Percentiles rank a stretch among this genome's conserved stretches.
phyloP scores from a whole-genome alignment of 2,797 vertebrate species.

The Tapirus indicus region DNA sequence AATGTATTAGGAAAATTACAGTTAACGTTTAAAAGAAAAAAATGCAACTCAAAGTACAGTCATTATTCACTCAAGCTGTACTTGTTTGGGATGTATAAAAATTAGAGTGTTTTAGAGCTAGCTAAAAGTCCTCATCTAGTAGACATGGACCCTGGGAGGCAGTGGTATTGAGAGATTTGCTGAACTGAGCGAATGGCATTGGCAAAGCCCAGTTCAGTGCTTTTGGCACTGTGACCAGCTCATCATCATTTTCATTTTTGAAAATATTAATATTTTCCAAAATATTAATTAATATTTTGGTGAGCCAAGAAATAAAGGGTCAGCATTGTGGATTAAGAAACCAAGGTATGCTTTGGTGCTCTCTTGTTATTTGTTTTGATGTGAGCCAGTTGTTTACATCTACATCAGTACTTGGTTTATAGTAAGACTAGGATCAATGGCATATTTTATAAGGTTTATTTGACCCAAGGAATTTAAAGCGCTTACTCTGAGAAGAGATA shows the following conservation, averaged over 20 bases:
- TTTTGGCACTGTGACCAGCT: background rate
- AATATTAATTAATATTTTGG: slow-evolving; percentile 23
- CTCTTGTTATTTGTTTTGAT: background rate
- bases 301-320: background rate
- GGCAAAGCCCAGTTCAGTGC: background rate
- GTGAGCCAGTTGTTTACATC: background rate
- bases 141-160: background rate
- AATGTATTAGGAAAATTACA: background rate
- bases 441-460: slow-evolving; percentile 31
- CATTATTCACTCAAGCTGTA: background rate
- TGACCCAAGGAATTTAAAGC: background rate
- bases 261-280: background rate
- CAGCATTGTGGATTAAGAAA: background rate
- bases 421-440: background rate
- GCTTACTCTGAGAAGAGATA: slow-evolving; percentile 33
- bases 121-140: background rate
- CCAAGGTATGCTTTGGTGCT: background rate
- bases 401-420: background rate
- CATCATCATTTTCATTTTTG: background rate
- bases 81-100: background rate
- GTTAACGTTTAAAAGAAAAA: background rate
- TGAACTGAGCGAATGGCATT: background rate
- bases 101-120: background rate
- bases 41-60: background rate
- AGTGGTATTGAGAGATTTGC: background rate